Base-by-base conservation (phyloP, 2,888 invertebrate species). In the Caradrina kadenii region DNA sequence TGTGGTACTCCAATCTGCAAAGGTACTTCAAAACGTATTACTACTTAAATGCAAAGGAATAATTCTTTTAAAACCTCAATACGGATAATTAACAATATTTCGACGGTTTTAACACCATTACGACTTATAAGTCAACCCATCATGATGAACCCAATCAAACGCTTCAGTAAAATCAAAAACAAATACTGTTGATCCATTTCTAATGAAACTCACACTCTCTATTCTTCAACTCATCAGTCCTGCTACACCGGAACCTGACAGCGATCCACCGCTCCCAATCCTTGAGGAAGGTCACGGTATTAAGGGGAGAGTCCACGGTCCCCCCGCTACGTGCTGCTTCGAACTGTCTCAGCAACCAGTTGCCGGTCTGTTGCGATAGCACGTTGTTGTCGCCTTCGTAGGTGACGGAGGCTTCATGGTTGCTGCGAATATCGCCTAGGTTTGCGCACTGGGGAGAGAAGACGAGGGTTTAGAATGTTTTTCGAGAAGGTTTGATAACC, bases 371-470 rank as follows among this genome's bases (percentile, higher is more conserved):
- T 88, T 99, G 99, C 0, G 98, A 96, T 4, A 99, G 96, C 26
- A 99, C 99, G 92, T 98, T 99, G 94, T 99, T 99, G 93, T 99
- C 99, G 0, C 99, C 99, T 91, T 99, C 99, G 91, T 98, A 99
- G 0, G 99, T 99, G 66, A 98, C 98, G 52, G 98, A 97, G 0
- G 99, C 98, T 91, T 99, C 99, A 91, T 98, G 98, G 92, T 98
- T 98, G 88, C 97, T 97, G 13, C 98, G 96, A 73, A 99, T 95
- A 77, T 98, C 98, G 48, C 99, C 99, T 31, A 99, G 94, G 82
- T 98, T 97, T 21, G 98, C 97, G n/a, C 97, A 97, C 96, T 97
- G 89, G 2, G 17, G 26, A 26, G 3, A 42, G 19, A 35, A 26
- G 11, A 15, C 5, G 45, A 17, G 45, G 17, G 6, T 45, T 17